phyloP scores from a whole-genome alignment of 2,113 vertebrate species.

The Glareola pratincola region DNA sequence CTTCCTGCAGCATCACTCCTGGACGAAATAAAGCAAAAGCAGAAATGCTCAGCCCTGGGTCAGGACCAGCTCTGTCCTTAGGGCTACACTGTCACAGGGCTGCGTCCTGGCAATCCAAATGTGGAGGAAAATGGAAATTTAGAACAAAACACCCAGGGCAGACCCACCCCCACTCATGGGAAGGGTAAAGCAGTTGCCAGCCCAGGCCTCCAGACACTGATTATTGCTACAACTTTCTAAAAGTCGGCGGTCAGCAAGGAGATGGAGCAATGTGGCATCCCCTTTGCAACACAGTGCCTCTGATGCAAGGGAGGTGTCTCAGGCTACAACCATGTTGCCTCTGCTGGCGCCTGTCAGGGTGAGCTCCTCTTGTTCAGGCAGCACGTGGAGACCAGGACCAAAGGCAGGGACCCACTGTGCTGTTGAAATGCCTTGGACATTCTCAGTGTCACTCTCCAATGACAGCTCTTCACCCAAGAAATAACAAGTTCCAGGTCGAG shows the following conservation, averaged over 20 bases:
- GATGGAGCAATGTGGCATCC: neutral
- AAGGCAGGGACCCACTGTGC: neutral
- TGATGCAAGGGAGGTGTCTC: neutral
- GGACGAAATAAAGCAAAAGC: neutral
- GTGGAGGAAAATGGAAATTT: neutral
- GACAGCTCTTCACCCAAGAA: neutral
- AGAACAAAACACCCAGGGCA: neutral
- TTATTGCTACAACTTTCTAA: neutral
- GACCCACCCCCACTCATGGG: neutral
- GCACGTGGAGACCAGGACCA: neutral
- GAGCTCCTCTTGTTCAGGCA: neutral
- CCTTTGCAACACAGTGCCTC: conserved; percentile 16
- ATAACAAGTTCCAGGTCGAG: neutral
- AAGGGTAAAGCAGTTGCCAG: neutral
- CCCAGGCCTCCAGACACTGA: neutral
- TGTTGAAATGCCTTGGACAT: neutral
- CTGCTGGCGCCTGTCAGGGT: fast-evolving
- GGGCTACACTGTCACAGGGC: fast-evolving
- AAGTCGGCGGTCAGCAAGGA: fast-evolving
- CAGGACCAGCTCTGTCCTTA: neutral
- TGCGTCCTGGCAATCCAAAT: neutral
- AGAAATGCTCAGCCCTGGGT: neutral
- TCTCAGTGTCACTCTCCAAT: neutral
- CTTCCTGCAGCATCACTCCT: neutral
- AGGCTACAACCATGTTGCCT: neutral